These are phyloP conservation scores for Cephalopholis sonnerati DNA, from an alignment of 2,113 vertebrate genomes.

Conservation along the genomic window DNA sequence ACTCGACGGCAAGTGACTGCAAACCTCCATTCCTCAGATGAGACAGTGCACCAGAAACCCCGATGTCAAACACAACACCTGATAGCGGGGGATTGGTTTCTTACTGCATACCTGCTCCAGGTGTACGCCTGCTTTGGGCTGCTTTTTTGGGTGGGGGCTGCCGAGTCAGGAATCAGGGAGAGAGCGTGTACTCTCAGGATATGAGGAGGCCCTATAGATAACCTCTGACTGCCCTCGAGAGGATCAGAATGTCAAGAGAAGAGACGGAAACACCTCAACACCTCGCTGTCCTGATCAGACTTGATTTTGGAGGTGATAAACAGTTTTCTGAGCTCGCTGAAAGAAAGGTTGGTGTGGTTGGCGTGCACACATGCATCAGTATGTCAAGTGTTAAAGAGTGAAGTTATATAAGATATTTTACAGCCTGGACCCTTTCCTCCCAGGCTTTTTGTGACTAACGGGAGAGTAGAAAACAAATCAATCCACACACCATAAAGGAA, in stretches of 20 bases:
- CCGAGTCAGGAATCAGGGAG: constrained; percentile 18
- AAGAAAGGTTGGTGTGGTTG: not conserved
- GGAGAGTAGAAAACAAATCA: too few relatives aligned
- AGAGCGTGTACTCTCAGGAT: constrained; percentile 39
- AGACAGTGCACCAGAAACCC: constrained; percentile 62
- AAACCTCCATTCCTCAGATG: constrained; percentile 69
- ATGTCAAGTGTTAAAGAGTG: not conserved
- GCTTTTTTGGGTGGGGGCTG: constrained; percentile 55
- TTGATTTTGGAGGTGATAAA: not conserved
- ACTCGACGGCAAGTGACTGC: constrained; percentile 65
- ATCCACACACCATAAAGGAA: too few relatives aligned
- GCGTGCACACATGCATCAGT: not conserved
- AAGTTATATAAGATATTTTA: too few relatives aligned
- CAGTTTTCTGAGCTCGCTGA: not conserved
- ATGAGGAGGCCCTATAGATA: constrained; percentile 40
- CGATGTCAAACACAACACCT: constrained; percentile 72
- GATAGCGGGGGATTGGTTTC: constrained; percentile 72
- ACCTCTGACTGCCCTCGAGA: constrained; percentile 42
- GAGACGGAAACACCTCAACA: constrained; percentile 24
- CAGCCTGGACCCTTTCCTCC: too few relatives aligned
- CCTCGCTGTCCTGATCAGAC: constrained; percentile 34
- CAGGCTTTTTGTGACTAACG: too few relatives aligned
- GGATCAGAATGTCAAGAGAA: constrained; percentile 20
- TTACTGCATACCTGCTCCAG: constrained; percentile 78
- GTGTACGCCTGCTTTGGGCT: constrained; percentile 66